Percentiles rank a stretch among this genome's conserved stretches.
Conservation (phyloP, 1,140 invertebrate species). For the Magallana ariakensis region DNA sequence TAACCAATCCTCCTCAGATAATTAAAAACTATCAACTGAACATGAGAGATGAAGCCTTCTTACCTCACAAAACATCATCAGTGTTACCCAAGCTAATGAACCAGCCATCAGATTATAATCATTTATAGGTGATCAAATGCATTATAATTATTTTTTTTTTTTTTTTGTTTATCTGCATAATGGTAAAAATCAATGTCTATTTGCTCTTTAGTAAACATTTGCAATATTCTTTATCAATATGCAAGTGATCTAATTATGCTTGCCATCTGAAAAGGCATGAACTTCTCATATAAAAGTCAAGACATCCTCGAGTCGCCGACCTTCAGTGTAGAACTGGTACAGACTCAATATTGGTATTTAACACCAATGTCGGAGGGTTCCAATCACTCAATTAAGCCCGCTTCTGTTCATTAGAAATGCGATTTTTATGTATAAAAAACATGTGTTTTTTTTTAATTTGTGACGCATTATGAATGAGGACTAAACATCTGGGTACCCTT, state of each 20-base stretch:
- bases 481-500: not conserved
- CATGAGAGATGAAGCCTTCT: not conserved
- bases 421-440: not conserved
- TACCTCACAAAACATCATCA: not conserved
- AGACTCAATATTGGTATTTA: slow-evolving; percentile 27
- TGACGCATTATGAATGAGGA: not conserved
- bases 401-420: slow-evolving; percentile 12
- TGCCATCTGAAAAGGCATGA: slow-evolving; percentile 30
- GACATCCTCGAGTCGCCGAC: not conserved
- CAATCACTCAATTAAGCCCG: slow-evolving; percentile 13
- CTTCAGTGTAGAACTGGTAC: slow-evolving; percentile 11
- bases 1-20: no score
- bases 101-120: not conserved
- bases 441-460: not conserved
- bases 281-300: slow-evolving; percentile 34
- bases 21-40: no score
- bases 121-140: slow-evolving; percentile 28
- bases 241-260: slow-evolving; percentile 16
- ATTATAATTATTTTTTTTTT: no score
- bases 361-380: not conserved
- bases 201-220: slow-evolving; percentile 31
- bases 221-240: slow-evolving; percentile 23
- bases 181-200: slow-evolving; percentile 4
- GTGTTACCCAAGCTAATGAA: slow-evolving; percentile 25
- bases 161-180: slow-evolving; percentile 35